Base-by-base conservation (phyloP, 2,797 vertebrate genomes). In the Balearica regulorum region DNA sequence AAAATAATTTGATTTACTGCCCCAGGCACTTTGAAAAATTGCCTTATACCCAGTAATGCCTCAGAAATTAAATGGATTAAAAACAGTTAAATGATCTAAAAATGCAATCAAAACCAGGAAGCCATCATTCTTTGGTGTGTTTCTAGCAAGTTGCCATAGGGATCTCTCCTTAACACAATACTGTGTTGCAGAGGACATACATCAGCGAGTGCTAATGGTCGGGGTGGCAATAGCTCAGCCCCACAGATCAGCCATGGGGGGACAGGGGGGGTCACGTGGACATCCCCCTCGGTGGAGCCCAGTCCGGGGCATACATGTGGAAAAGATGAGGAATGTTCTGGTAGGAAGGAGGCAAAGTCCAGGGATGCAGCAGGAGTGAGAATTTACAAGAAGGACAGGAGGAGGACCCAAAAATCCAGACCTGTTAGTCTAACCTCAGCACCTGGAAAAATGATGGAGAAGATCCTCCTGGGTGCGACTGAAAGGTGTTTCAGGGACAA, bases 211-310 rank as follows among this genome's bases (percentile, higher is more conserved):
- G 17, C 64, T 13, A 0, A 4, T 0, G 24, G 37, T 2, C 35
- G 6, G 44, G 28, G 18, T n/a, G 31, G 65, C 43, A 13, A 11
- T 1, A 37, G 76, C 41, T 55, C 87, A 62, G 48, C 53, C 48
- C 2, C 1, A 2, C 0, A 1, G 22, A 11, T 18, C 1, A 3
- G 39, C 33, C 3, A 39, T 39, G 0, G 0, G 4, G 64, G 26
- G 48, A 37, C 16, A 2, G 8, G 22, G 7, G 33, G 29, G 6
- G 16, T 65, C 15, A 0, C 0, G 7, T 13, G 49, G 75, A 33
- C 51, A 28, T 9, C 73, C 43, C 29, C 5, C 17, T 24, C 0
- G 0, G 13, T 24, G 66, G 33, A 55, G 44, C 68, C 41, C 76
- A 5, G 0, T 16, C 54, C 1, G 0, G 1, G 3, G 9, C 1